Conservation (phyloP, 2,888 invertebrate species). For the Euphydryas editha region DNA sequence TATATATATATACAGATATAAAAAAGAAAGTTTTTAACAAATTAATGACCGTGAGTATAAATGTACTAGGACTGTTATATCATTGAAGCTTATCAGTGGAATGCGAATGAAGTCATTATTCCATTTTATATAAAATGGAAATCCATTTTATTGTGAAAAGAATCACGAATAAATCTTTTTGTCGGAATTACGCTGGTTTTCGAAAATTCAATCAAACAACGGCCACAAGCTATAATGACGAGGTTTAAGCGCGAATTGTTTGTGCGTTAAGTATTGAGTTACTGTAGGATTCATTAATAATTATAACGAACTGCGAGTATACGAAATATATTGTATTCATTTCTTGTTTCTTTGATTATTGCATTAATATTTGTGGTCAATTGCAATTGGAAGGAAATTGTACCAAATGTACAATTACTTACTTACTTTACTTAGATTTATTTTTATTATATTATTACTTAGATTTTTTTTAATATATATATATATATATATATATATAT, state of each 20-base stretch:
- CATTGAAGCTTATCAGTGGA: not conserved
- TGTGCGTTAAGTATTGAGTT: constrained; percentile 17
- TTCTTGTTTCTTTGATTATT: not conserved
- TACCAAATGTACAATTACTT: no score
- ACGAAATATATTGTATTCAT: not conserved
- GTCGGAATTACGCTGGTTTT: constrained; percentile 9
- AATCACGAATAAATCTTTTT: constrained; percentile 29
- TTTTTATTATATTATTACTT: no score
- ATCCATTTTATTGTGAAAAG: constrained; percentile 24
- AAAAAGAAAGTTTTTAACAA: no score
- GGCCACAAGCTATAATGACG: constrained; percentile 28
- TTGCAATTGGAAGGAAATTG: no score
- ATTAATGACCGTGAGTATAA: no score
- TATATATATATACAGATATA: no score
- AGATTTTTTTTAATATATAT: no score
- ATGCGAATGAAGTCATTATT: constrained; percentile 14
- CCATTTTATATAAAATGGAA: constrained; percentile 18
- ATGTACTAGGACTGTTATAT: not conserved
- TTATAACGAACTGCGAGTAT: not conserved
- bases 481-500: no score
- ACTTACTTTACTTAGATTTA: no score
- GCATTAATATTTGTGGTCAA: no score
- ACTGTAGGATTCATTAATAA: not conserved
- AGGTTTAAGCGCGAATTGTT: constrained; percentile 30
- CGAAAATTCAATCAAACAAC: constrained; percentile 29